phyloP scores from a whole-genome alignment of 2,797 vertebrate species.

The Columba guinea region DNA sequence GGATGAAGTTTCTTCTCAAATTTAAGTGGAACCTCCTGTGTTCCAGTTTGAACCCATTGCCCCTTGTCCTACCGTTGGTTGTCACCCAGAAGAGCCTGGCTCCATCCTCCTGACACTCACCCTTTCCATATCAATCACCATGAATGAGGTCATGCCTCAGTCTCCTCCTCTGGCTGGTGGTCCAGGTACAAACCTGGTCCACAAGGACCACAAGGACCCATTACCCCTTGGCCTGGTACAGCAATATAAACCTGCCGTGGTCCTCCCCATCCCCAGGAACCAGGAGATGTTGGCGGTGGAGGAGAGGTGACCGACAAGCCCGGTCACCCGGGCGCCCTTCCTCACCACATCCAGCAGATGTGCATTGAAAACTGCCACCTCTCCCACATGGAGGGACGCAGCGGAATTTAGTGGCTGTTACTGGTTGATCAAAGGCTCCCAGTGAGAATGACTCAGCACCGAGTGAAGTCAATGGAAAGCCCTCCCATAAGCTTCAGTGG shows the following conservation, averaged over 20 bases:
- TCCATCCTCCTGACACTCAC: no score
- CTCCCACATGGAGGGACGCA: background rate
- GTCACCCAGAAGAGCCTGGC: no score
- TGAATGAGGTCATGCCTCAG: no score
- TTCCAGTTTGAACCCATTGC: no score
- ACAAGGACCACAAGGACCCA: no score
- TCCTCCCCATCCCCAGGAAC: background rate
- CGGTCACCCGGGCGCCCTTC: background rate
- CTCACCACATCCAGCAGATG: background rate
- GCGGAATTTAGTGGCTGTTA: background rate
- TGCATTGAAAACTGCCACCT: background rate
- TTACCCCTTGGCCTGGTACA: background rate
- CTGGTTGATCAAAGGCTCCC: conserved; percentile 42
- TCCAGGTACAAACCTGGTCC: no score
- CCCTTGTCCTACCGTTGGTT: no score
- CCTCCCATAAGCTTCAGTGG: conserved; percentile 39
- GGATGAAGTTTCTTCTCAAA: no score
- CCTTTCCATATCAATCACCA: no score
- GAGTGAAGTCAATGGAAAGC: conserved; percentile 40
- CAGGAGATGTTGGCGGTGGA: fast-evolving
- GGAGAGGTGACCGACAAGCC: background rate
- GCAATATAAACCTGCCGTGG: background rate
- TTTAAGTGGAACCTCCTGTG: no score
- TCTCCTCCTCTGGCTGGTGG: no score
- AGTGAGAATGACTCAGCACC: conserved; percentile 10